Base-by-base conservation (phyloP, 2,113 vertebrate species). In the Collichthys lucidus region DNA sequence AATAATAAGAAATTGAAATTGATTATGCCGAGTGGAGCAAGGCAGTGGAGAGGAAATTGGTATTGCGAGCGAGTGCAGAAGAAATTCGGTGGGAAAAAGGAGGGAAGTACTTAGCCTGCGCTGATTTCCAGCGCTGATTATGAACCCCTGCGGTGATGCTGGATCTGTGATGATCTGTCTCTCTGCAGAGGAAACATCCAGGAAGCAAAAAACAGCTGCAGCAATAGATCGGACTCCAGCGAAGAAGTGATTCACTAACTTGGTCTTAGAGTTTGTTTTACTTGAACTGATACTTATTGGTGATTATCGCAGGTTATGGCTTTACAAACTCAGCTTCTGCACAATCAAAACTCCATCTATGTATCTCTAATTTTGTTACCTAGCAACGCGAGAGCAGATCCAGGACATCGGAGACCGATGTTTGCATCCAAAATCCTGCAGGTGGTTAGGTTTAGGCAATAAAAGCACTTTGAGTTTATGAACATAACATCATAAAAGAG, bases 1-100 rank as follows among this genome's bases (percentile, higher is more conserved):
- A 87, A 88, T 86, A 85, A 91, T 85, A 85, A 81, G 75, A 84
- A 90, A 92, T 84, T 84, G 84, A 89, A 93, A 93, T 92, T 86
- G 89, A 93, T 94, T 84, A 79, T 77, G 82, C 80, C 81, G 89
- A 91, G 88, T 85, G 84, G 87, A 90, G 93, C 90, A 86, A 93
- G 90, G 87, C 88, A 77, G 79, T 70, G 75, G 35, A 86, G 86
- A 90, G 89, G 90, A 94, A 91, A 94, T 89, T 90, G 91, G 86
- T 82, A 90, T 90, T 84, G 85, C 66, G 35, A 57, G 60, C 84
- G 75, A 84, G 82, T 74, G 60, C 60, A 26, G 74, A 74, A 88
- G 73, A 80, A 19, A 55, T 59, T 70, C 14, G 16, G 59, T 56
- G 64, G 73, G 60, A 77, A n/a, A 71, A 74, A 57, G 52, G 4